These are phyloP conservation scores for Anabacerthia variegaticeps DNA, from an alignment of 2,797 vertebrate genomes.

Conservation along the genomic window DNA sequence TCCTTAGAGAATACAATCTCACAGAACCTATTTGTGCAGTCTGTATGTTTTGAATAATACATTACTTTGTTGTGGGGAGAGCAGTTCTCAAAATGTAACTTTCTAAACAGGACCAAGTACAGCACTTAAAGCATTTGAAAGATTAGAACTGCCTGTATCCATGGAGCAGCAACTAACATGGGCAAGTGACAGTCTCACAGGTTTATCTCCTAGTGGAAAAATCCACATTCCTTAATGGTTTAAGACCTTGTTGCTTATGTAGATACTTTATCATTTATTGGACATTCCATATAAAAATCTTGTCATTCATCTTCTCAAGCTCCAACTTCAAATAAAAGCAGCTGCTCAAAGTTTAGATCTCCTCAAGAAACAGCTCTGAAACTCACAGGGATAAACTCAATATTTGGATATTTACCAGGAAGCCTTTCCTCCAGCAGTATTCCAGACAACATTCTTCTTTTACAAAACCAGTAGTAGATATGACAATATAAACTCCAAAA, in stretches of 20 bases:
- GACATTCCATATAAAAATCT: neutral
- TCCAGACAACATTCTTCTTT: neutral
- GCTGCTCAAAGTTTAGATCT: neutral
- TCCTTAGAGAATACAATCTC: neutral
- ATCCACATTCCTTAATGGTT: neutral
- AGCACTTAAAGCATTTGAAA: neutral
- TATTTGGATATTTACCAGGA: neutral
- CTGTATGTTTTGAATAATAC: neutral
- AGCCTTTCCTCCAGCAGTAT: neutral
- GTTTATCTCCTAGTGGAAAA: neutral
- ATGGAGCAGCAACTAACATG: fast-evolving
- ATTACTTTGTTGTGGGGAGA: neutral
- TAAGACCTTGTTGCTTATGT: neutral
- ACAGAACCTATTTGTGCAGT: neutral
- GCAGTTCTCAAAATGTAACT: neutral
- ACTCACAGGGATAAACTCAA: neutral
- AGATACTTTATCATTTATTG: neutral
- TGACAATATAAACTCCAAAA: neutral
- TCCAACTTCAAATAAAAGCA: neutral
- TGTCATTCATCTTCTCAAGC: neutral
- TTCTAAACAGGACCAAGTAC: neutral
- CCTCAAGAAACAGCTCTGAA: neutral
- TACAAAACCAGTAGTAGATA: neutral
- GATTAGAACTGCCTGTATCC: neutral
- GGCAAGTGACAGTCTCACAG: neutral